These are phyloP conservation scores for Rotaria socialis DNA, from an alignment of 2,888 invertebrate genomes.

Conservation along the genomic window DNA sequence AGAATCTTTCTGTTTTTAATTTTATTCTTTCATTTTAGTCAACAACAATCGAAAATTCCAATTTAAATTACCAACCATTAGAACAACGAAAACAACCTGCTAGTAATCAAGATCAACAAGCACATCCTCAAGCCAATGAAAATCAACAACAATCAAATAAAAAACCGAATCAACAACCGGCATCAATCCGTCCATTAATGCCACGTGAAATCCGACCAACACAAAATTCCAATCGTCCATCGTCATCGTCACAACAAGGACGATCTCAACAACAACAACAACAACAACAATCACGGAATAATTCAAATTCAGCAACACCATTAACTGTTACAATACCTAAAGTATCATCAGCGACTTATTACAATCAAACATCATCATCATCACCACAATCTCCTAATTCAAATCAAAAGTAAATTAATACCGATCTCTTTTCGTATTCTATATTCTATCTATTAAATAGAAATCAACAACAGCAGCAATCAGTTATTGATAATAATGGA, in stretches of 20 bases:
- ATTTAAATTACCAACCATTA: slow-evolving; percentile 7
- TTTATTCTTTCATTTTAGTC: neutral
- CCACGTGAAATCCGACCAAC: neutral
- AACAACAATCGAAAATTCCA: neutral
- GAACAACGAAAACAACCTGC: neutral
- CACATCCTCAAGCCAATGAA: neutral
- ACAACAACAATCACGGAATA: neutral
- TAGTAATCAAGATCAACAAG: neutral
- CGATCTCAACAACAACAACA: slow-evolving; percentile 25
- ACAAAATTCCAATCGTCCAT: slow-evolving; percentile 23
- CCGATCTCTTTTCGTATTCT: too few relatives aligned
- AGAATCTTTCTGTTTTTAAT: too few relatives aligned
- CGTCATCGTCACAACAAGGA: neutral
- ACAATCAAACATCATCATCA: slow-evolving; percentile 17
- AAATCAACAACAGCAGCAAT: slow-evolving; percentile 1
- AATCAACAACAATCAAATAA: slow-evolving; percentile 27
- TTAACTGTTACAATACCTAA: neutral
- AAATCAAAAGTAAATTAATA: neutral
- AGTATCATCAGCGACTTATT: neutral
- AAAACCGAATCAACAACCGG: neutral
- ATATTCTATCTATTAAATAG: neutral
- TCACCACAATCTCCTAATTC: slow-evolving; percentile 5
- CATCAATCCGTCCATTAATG: slow-evolving; percentile 20
- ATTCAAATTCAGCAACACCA: neutral
- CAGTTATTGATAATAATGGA: neutral